phyloP scores from a whole-genome alignment of 2,113 vertebrate species.

The Irena cyanogastra region DNA sequence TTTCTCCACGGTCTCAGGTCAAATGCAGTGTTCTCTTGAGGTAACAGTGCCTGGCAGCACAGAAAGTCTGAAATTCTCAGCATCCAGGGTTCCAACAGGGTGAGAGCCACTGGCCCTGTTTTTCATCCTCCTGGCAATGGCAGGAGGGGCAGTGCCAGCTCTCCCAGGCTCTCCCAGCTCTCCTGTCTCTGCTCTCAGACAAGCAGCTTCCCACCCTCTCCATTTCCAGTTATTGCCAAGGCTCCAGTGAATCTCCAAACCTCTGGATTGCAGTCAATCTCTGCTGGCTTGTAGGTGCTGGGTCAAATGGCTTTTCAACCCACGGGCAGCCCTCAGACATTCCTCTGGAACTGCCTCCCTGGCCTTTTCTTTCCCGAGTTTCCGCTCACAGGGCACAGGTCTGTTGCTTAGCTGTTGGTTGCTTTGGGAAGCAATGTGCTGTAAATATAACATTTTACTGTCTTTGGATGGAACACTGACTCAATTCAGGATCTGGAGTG shows the following conservation, averaged over 20 bases:
- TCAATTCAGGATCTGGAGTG: background rate
- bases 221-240: background rate
- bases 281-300: fast-evolving
- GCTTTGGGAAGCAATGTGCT: slow-evolving; percentile 10
- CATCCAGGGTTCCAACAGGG: background rate
- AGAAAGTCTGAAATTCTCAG: background rate
- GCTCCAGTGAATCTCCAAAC: background rate
- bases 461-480: background rate
- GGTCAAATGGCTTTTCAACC: background rate
- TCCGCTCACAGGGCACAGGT: background rate
- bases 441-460: background rate
- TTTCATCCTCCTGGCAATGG: background rate
- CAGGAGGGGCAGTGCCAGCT: background rate
- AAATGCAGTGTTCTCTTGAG: background rate
- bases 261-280: background rate
- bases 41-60: background rate
- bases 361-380: background rate
- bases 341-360: background rate
- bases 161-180: background rate
- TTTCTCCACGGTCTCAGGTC: background rate
- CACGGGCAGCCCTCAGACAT: background rate
- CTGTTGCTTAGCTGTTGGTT: slow-evolving; percentile 24
- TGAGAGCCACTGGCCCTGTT: fast-evolving
- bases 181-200: background rate
- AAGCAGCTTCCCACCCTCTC: background rate